Conservation (phyloP, 2,888 invertebrate genomes). For the Cyclophora punctaria region DNA sequence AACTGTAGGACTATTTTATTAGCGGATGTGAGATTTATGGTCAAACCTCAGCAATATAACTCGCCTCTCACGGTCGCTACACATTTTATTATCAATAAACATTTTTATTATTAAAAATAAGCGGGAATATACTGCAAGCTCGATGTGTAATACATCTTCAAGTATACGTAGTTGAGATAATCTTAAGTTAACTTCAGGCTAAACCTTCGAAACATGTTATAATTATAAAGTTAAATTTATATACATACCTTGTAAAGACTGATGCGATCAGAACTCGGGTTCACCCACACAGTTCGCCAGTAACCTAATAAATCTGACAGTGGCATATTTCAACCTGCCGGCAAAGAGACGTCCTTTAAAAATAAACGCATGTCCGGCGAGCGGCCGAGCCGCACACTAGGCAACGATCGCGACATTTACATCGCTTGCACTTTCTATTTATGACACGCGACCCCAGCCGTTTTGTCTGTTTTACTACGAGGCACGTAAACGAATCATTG, state of each 20-base stretch:
- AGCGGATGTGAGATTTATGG: slow-evolving; percentile 11
- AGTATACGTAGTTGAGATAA: too few relatives aligned
- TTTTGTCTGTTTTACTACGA: slow-evolving; percentile 8
- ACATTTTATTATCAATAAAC: slow-evolving; percentile 13
- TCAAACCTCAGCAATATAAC: slow-evolving; percentile 14
- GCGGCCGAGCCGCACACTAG: slow-evolving; percentile 15
- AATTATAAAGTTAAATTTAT: too few relatives aligned
- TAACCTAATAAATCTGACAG: slow-evolving; percentile 51
- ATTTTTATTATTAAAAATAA: not conserved
- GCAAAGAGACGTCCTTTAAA: slow-evolving; percentile 42
- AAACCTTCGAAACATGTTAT: too few relatives aligned
- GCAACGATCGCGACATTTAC: slow-evolving; percentile 54
- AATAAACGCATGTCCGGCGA: slow-evolving; percentile 42
- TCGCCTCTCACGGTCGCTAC: slow-evolving; percentile 15
- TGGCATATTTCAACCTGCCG: slow-evolving; percentile 41
- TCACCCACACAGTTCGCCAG: slow-evolving; percentile 32
- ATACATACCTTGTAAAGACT: too few relatives aligned
- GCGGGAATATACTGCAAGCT: slow-evolving; percentile 3
- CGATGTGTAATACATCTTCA: too few relatives aligned
- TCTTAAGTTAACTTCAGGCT: too few relatives aligned
- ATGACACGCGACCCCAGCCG: slow-evolving; percentile 37
- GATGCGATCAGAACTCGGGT: too few relatives aligned
- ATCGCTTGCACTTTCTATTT: slow-evolving; percentile 65
- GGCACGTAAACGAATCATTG: slow-evolving; percentile 3
- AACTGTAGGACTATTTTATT: slow-evolving; percentile 1